Evolutionary conservation across 2,113 vertebrate species (phyloP).

Genomic region (human): GRCh38 chr2:10569501-10570000

Average conservation of each 20-base stretch:
- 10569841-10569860: background rate
- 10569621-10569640: background rate
- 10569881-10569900: background rate
- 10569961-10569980: too few relatives aligned
- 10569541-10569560: background rate
- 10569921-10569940: background rate
- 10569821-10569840: background rate
- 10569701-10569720: background rate
- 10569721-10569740: background rate
- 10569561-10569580: background rate
- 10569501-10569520: too few relatives aligned
- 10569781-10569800: background rate
- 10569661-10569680: too few relatives aligned
- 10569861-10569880: background rate
- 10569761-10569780: background rate
- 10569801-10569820: background rate
- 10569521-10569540: background rate
- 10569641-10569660: too few relatives aligned
- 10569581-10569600: accelerated
- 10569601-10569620: accelerated
- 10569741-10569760: background rate
- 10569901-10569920: background rate
- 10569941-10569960: accelerated
- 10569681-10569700: background rate
- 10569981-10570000: background rate